Base-by-base conservation (phyloP, 2,113 vertebrate genomes). In the Agelaius tricolor region DNA sequence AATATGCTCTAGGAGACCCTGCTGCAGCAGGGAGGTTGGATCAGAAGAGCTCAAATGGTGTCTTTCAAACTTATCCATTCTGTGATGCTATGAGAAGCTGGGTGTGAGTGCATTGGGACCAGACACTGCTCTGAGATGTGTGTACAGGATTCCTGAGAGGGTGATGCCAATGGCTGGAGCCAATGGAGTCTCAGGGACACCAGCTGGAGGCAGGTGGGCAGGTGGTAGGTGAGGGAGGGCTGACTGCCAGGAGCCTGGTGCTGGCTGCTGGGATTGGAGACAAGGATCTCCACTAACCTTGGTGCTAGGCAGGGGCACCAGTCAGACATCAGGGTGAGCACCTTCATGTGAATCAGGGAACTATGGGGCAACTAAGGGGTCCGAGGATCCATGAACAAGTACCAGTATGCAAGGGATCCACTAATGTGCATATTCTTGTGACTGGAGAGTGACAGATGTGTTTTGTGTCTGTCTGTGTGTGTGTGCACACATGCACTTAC, bases 121-220 rank as follows among this genome's bases (percentile, higher is more conserved):
- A 89, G 54, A 46, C 22, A 28, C 3, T 10, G 9, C 16, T 46
- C 30, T 62, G 33, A 90, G 14, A 44, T 2, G 5, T 4, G 3
- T 8, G 1, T 44, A 14, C 5, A 31, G 16, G 24, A 49, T 16
- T 26, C 17, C 24, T 10, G 3, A 19, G 12, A 37, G 62, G 18
- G 9, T 66, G 13, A 12, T 20, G 9, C 12, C 43, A 19, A 18
- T 1, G 2, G 6, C 23, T 61, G 24, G 35, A 87, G 23, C 5
- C 41, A 30, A 2, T 55, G 58, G n/a, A 13, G 4, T 55, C 13
- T 76, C n/a, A 84, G 68, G 22, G 15, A 39, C 31, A 66, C 16
- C 49, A 54, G 3, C 17, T 1, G 1, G 15, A 74, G 2, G 4
- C 0, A 1, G 5, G 8, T 21, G 1, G 13, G 41, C 41, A 41